A percentile compares a stretch with the other conserved stretches of the same genome.
phyloP scores from a whole-genome alignment of 2,113 vertebrate species.

The Gnathonemus longibarbis region DNA sequence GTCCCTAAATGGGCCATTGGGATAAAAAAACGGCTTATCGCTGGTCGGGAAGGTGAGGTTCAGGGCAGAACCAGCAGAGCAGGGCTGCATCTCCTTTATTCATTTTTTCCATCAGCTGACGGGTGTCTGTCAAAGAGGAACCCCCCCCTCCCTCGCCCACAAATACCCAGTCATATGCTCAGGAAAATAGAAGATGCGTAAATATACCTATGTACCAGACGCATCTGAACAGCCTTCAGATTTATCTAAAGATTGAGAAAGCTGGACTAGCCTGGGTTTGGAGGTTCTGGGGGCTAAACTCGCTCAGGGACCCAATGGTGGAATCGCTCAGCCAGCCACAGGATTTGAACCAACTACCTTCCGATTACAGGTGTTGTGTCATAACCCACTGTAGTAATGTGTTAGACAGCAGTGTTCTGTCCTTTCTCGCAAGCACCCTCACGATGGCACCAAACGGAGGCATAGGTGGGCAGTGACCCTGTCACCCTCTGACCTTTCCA shows the following conservation, averaged over 20 bases:
- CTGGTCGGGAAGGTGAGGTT: not conserved
- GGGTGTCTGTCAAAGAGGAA: not conserved
- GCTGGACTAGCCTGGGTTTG: not conserved
- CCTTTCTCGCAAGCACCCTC: not conserved
- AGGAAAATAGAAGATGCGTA: not conserved
- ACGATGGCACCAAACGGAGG: not conserved
- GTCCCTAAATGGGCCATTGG: not conserved
- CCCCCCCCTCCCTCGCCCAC: not conserved
- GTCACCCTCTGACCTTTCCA: not conserved
- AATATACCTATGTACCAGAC: not conserved
- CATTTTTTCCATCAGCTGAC: not conserved
- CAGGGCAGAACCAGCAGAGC: not conserved
- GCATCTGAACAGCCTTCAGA: not conserved
- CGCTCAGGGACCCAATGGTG: not conserved
- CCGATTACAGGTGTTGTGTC: not conserved
- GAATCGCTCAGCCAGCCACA: not conserved
- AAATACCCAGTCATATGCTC: not conserved
- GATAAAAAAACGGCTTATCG: conserved; percentile 10
- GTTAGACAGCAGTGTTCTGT: not conserved
- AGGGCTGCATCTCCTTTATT: not conserved
- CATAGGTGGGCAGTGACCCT: not conserved
- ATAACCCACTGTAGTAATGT: not conserved
- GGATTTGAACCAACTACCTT: not conserved
- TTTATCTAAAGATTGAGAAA: not conserved
- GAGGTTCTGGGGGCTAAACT: not conserved